These are phyloP conservation scores for Myiotriccus ornatus DNA, from an alignment of 2,797 vertebrate species.

Conservation along the genomic window DNA sequence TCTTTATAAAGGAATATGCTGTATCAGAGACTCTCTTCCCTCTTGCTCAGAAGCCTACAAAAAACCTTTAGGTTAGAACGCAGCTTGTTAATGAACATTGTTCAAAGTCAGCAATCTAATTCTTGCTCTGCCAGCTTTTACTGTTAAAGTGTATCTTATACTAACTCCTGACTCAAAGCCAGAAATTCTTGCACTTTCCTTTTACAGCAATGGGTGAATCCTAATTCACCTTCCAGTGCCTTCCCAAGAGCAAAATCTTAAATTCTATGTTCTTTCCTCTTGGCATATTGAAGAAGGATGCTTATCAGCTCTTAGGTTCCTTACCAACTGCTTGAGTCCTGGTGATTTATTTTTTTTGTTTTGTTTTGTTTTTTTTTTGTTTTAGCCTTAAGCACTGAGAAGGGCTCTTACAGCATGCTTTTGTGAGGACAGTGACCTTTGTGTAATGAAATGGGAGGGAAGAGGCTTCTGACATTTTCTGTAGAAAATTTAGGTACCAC, in stretches of 20 bases:
- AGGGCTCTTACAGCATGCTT: background rate
- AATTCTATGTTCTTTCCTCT: background rate
- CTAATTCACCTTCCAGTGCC: background rate
- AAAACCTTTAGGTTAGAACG: background rate
- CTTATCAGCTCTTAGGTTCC: background rate
- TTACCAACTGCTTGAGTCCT: background rate
- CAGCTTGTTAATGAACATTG: background rate
- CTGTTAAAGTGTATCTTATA: background rate
- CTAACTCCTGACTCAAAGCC: background rate
- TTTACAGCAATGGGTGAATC: background rate
- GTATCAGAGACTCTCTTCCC: background rate
- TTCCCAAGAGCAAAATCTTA: background rate
- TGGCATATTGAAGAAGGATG: background rate
- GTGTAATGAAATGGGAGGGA: background rate
- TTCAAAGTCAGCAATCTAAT: background rate
- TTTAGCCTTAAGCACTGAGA: background rate
- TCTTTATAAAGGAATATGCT: background rate
- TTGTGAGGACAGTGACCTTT: background rate
- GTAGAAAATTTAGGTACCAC: background rate
- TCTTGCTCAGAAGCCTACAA: background rate
- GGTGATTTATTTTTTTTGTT: background rate
- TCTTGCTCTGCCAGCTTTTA: background rate
- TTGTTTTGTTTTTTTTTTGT: too few species aligned
- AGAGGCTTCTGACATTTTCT: background rate
- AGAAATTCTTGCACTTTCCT: background rate